phyloP scores from a whole-genome alignment of 2,888 invertebrate species.

The Miltochrista miniata region DNA sequence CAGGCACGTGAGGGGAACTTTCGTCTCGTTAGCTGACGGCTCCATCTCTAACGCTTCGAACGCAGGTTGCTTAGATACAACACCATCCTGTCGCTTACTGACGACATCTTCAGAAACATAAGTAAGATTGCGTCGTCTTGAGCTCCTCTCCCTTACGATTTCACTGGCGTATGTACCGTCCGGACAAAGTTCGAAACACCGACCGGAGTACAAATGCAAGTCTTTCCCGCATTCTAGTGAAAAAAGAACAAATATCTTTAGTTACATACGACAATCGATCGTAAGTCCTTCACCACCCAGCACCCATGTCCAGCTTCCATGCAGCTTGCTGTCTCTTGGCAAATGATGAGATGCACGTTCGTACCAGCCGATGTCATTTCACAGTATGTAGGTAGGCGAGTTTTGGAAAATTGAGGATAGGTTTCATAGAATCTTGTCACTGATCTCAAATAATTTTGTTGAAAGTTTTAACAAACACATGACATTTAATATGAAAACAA shows the following conservation, averaged over 20 bases:
- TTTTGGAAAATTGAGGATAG: slow-evolving; percentile 50
- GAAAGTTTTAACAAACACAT: slow-evolving; percentile 19
- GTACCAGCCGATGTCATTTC: slow-evolving; percentile 54
- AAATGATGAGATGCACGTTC: slow-evolving; percentile 67
- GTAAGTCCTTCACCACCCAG: slow-evolving; percentile 72
- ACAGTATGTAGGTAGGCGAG: slow-evolving; percentile 46
- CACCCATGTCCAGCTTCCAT: slow-evolving; percentile 74
- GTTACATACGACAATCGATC: slow-evolving; percentile 55
- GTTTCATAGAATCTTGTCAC: slow-evolving; percentile 75
- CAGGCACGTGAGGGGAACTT: slow-evolving; percentile 79
- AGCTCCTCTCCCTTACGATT: slow-evolving; percentile 60
- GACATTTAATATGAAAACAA: slow-evolving; percentile 31
- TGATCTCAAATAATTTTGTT: slow-evolving; percentile 81
- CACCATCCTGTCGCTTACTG: slow-evolving; percentile 59
- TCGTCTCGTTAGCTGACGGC: slow-evolving; percentile 43
- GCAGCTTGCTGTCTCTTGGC: slow-evolving; percentile 67
- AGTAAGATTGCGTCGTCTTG: slow-evolving; percentile 72
- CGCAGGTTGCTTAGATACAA: slow-evolving; percentile 41
- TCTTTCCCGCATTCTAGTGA: slow-evolving; percentile 87
- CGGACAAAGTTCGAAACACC: slow-evolving; percentile 85
- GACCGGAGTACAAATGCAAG: slow-evolving; percentile 84
- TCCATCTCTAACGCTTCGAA: slow-evolving; percentile 70
- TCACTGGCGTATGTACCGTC: slow-evolving; percentile 75
- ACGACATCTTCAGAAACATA: slow-evolving; percentile 55
- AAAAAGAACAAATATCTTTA: slow-evolving; percentile 71